Evolutionary conservation across 2,888 invertebrate species (phyloP).

Genomic region (Carpatolechia fugitivella): DNA sequence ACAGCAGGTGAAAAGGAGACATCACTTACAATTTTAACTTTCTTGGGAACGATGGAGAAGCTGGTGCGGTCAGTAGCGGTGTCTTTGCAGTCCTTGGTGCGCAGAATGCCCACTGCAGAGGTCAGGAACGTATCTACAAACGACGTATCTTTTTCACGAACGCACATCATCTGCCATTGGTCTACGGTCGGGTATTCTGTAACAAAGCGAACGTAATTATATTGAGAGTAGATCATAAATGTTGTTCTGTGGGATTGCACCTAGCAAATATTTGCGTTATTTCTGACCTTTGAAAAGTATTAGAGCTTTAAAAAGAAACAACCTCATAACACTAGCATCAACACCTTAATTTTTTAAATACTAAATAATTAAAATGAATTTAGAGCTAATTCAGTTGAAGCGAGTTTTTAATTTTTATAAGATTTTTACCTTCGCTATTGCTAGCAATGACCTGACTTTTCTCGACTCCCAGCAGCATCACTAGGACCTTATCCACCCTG

Average conservation of each 20-base stretch:
- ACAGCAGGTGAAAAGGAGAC: no score
- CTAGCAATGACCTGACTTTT: constrained; percentile 84
- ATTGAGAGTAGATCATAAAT: no score
- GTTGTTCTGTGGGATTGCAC: no score
- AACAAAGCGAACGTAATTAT: constrained; percentile 22
- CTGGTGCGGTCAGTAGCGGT: constrained; percentile 81
- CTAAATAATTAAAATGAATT: no score
- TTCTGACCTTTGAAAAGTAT: no score
- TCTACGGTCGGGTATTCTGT: constrained; percentile 84
- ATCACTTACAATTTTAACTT: constrained; percentile 84
- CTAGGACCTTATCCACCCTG: constrained; percentile 85
- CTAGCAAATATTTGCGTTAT: no score
- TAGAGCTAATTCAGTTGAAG: no score
- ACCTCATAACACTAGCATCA: no score
- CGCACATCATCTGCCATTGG: constrained; percentile 89
- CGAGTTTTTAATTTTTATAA: no score
- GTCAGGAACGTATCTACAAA: constrained; percentile 92
- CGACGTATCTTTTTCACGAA: constrained; percentile 89
- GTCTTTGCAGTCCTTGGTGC: constrained; percentile 78
- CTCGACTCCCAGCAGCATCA: constrained; percentile 89
- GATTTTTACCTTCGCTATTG: constrained; percentile 84
- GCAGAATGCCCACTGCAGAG: constrained; percentile 88
- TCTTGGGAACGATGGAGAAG: constrained; percentile 87
- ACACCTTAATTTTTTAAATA: no score
- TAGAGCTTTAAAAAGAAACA: no score